These are phyloP conservation scores for Hoplias malabaricus DNA, from an alignment of 2,113 vertebrate genomes.

Conservation along the genomic window DNA sequence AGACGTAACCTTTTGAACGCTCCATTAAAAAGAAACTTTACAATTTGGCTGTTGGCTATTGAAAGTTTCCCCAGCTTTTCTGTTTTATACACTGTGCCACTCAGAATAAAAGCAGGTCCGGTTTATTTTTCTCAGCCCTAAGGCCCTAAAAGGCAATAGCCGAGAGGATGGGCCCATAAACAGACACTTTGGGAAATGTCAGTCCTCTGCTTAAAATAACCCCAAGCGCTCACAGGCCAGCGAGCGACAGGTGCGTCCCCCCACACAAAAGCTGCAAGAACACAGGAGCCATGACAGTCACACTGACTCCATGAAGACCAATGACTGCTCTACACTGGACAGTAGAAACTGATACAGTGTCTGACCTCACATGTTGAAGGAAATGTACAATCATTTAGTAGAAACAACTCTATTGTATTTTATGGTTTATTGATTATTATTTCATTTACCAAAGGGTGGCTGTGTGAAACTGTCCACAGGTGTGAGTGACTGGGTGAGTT, in stretches of 20 bases:
- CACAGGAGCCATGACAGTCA: conserved; percentile 20
- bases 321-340: background rate
- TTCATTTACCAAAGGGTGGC: too few species aligned
- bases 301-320: conserved; percentile 27
- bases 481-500: too few species aligned
- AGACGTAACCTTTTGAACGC: background rate
- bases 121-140: background rate
- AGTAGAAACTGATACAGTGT: background rate
- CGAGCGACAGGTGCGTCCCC: conserved; percentile 71
- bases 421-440: too few species aligned
- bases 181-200: conserved; percentile 63
- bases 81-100: background rate
- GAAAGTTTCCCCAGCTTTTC: background rate
- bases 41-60: background rate
- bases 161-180: conserved; percentile 60
- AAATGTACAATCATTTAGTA: too few species aligned
- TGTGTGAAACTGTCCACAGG: too few species aligned
- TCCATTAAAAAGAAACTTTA: background rate
- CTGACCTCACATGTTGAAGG: background rate
- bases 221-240: conserved; percentile 54
- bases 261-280: conserved; percentile 65
- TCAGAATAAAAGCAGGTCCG: background rate
- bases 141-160: conserved; percentile 38
- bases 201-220: conserved; percentile 79
- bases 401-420: too few species aligned